Base-by-base conservation (phyloP, 2,113 vertebrate genomes). In the Promerops cafer region DNA sequence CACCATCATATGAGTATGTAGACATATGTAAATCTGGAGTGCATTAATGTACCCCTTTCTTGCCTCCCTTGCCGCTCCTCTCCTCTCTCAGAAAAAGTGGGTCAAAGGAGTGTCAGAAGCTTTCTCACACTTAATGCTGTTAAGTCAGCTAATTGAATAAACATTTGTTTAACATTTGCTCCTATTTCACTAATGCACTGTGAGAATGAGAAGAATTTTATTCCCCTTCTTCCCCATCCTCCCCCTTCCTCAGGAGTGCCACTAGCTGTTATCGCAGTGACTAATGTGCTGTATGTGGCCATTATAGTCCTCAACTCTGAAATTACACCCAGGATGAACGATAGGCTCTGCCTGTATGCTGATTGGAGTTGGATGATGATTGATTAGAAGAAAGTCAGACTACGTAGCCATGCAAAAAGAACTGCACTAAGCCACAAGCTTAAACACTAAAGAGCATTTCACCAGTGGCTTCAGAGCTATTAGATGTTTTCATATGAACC, bases 361-460 rank as follows among this genome's bases (percentile, higher is more conserved):
- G 97, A 98, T 89, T 98, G 97, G 94, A 97, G 85, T 95, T 96
- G 96, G 97, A 97, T 97, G 97, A 94, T 97, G 97, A 98, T 85
- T 97, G 97, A 98, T 97, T 97, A 97, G 92, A 94, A 96, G 91
- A 97, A 98, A 97, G 89, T 71, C 83, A 74, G 90, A 77, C 94
- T 83, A 93, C 2, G 26, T 96, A 97, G 92, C 95, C 94, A 93
- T 49, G 93, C 95, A 97, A 93, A 98, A 95, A 87, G 95, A 94
- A 92, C 80, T 64, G 95, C 80, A 80, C 92, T 93, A 90, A 97
- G 89, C 94, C 95, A 94, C 86, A 85, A 77, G 97, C 97, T 97
- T 97, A 83, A 96, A 95, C 95, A 83, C 85, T 82, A 93, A 96
- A 96, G 83, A 94, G 88, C 95, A 54, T 97, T 97, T 97, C 85